A percentile compares a stretch with the other conserved stretches of the same genome.
Conservation (phyloP, 2,113 vertebrate genomes). For the Syngnathoides biaculeatus region DNA sequence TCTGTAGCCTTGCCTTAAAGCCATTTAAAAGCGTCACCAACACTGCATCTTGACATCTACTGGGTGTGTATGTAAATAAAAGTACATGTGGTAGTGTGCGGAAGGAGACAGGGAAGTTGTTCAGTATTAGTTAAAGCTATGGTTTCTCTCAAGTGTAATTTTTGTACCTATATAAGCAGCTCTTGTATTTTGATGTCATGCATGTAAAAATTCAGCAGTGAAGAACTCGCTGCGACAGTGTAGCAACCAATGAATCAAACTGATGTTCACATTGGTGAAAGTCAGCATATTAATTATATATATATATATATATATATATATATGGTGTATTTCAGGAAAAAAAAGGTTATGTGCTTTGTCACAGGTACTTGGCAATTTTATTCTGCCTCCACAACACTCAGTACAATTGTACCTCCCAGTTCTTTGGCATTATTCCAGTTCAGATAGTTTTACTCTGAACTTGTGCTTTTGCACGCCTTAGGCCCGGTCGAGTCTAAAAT, state of each 20-base stretch:
- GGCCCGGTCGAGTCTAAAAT: background rate
- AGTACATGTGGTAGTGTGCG: slow-evolving; percentile 45
- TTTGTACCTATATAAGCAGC: slow-evolving; percentile 45
- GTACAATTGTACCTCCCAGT: slow-evolving; percentile 41
- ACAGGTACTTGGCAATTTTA: slow-evolving; percentile 1
- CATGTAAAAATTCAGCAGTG: slow-evolving; percentile 29
- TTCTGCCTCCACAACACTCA: background rate
- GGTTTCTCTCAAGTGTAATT: slow-evolving; percentile 30
- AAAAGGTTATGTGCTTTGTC: background rate
- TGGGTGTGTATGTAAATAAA: slow-evolving; percentile 62
- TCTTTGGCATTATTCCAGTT: background rate
- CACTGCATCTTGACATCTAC: slow-evolving; percentile 39
- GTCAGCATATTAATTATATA: background rate
- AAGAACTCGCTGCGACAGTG: slow-evolving; percentile 12
- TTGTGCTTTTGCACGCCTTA: background rate
- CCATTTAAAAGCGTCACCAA: slow-evolving; percentile 41
- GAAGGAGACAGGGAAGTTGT: slow-evolving; percentile 53
- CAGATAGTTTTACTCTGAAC: background rate
- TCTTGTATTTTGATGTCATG: slow-evolving; percentile 24
- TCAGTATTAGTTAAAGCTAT: slow-evolving; percentile 44
- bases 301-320: no score
- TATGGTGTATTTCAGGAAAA: background rate
- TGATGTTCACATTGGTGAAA: background rate
- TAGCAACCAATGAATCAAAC: slow-evolving; percentile 24
- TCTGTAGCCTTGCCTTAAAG: slow-evolving; percentile 67